These are phyloP conservation scores for Furnarius figulus DNA, from an alignment of 2,113 vertebrate species.

Conservation along the genomic window DNA sequence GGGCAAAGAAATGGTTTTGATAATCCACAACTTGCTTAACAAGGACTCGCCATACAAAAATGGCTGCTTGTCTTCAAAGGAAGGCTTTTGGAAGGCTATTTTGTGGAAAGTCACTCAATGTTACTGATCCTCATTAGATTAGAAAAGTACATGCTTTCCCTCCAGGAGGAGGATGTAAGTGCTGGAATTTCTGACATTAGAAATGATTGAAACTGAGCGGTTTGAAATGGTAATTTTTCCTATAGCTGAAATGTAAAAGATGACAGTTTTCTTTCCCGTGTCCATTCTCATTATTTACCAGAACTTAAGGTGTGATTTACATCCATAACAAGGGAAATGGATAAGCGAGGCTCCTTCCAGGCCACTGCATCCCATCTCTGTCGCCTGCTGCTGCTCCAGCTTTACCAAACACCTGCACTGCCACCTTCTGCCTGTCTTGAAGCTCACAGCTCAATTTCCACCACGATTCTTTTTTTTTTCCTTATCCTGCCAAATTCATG, in stretches of 20 bases:
- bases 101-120: not conserved
- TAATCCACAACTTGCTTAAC: not conserved
- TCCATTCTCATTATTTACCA: slow-evolving; percentile 33
- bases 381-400: not conserved
- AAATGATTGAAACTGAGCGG: slow-evolving; percentile 4
- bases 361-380: not conserved
- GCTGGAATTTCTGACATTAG: not conserved
- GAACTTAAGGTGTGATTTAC: not conserved
- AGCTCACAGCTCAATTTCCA: not conserved
- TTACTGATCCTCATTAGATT: slow-evolving; percentile 12
- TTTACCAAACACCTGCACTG: slow-evolving; percentile 9
- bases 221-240: slow-evolving; percentile 56
- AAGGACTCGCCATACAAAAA: not conserved
- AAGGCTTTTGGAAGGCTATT: not conserved
- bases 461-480: accelerated
- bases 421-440: slow-evolving; percentile 24
- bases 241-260: slow-evolving; percentile 1
- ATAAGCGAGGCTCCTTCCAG: not conserved
- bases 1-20: not conserved
- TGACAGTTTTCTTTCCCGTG: slow-evolving; percentile 5
- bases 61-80: not conserved
- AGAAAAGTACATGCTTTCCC: slow-evolving; percentile 24
- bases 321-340: not conserved
- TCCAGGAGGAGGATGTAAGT: not conserved
- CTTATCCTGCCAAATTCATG: not conserved